Evolutionary conservation across 2,113 vertebrate genomes (phyloP), one percentile per base, ranked within the genome.

Genomic region (Odocoileus virginianus): DNA sequence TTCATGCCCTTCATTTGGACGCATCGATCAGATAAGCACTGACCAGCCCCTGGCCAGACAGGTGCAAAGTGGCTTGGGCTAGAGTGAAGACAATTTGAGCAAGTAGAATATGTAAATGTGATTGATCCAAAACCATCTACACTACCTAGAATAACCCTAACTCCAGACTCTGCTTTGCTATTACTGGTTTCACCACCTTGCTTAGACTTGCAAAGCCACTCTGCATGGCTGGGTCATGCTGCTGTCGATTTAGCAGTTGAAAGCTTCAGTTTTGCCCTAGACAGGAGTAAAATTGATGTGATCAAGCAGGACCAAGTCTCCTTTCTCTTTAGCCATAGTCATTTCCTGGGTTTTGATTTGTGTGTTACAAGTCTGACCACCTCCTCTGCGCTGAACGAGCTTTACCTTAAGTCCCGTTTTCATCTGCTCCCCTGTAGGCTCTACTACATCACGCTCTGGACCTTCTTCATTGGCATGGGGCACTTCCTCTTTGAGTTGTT

Each of bases 371-470:
- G 13, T 21, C 82, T 23, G 81, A 19, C 60, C 2, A 2, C 40
- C 10, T 52, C 55, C 36, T 58, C 40, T 13, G 17, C 43, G 11
- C 33, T 2, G 23, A 40, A 52, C 19, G 21, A 23, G 27, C 8
- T 74, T n/a, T 47, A 15, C 87, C 30, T 52, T 58, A 15, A 2
- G 15, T 74, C 27, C 45, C 14, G 0, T 81, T 71, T 61, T 47
- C 95, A 55, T 98, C 85, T 98, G 58, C 33, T 97, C 76, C 91
- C 67, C 83, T 52, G 58, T 98, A 99, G 99, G 97, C 99, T 99
- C n/a, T 99, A 99, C 98, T 99, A 99, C 98, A 98, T 99, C 99
- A 99, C 99, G 0, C 98, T 99, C 45, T 99, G 99, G 99, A 99
- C 99, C 40, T 99, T 99, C 99, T 98, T 99, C 87, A 97, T 99